Evolutionary conservation across 2,888 invertebrate genomes (phyloP), one percentile per base, ranked within the genome.

Genomic region (Pyrocoelia pectoralis): DNA sequence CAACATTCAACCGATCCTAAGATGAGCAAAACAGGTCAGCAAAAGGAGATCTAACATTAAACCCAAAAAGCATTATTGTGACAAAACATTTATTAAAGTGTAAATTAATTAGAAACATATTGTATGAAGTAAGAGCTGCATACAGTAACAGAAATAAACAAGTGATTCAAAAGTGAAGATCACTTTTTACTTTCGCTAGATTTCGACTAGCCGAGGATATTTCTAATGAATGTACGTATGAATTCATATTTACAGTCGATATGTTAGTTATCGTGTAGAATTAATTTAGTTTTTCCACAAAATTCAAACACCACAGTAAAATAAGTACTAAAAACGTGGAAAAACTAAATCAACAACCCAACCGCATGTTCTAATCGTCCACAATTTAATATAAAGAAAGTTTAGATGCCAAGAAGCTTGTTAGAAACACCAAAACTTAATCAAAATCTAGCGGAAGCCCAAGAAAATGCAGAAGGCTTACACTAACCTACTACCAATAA

Each of bases 11-110:
- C 2, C 12, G 10, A 6, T 8, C 40, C 6, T 43, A 40, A 61
- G 57, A 61, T 61, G 68, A 65, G 58, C 61, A 68, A 53, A 63
- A 70, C 65, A 67, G 65, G 57, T 69, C 73, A 77, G 78, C 77
- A 77, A 33, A 73, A 79, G 79, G 77, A 77, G 67, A 77, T 79
- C 79, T 79, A 80, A 81, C 81, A 81, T 79, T 79, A 81, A 81
- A 80, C 81, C 81, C 81, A 74, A 73, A 79, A 80, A 80, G 81
- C 81, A 81, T 81, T 81, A 81, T 80, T 80, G 81, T 81, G 80
- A 81, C 80, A 80, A 73, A 80, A 81, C 80, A 81, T 81, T 81
- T 81, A 81, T 81, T 80, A 80, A 79, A 80, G 79, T 80, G 80
- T 80, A 74, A 73, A 68, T 67, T 68, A 60, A 66, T 68, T 68